Evolutionary conservation across 2,888 invertebrate species (phyloP).

Genomic region (Drepana falcataria): DNA sequence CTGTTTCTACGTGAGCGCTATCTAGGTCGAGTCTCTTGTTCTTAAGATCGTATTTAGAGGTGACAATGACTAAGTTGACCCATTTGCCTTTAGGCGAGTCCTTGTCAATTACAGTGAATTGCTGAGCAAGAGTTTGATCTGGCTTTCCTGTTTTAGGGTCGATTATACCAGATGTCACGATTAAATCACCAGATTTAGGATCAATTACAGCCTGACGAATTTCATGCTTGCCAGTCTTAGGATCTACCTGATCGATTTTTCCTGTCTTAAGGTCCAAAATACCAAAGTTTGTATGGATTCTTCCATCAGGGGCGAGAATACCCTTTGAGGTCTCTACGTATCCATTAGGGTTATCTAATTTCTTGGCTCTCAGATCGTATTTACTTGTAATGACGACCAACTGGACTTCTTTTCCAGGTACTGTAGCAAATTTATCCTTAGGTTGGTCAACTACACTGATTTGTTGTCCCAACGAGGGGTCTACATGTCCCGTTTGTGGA

Average conservation of each 20-base stretch:
- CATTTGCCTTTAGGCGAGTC: conserved; percentile 48
- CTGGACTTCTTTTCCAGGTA: conserved; percentile 63
- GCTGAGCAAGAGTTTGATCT: conserved; percentile 67
- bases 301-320: conserved; percentile 51
- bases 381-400: conserved; percentile 71
- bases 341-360: conserved; percentile 73
- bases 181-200: conserved; percentile 69
- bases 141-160: conserved; percentile 75
- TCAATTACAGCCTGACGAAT: conserved; percentile 74
- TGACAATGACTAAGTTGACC: conserved; percentile 63
- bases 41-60: conserved; percentile 74
- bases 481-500: conserved; percentile 72
- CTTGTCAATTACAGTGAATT: conserved; percentile 60
- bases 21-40: conserved; percentile 55
- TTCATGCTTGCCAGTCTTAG: conserved; percentile 74
- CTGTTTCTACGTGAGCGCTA: conserved; percentile 50
- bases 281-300: conserved; percentile 72
- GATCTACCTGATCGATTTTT: conserved; percentile 69
- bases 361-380: conserved; percentile 73
- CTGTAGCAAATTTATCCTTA: conserved; percentile 40
- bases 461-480: conserved; percentile 73
- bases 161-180: conserved; percentile 69
- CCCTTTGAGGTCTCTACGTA: conserved; percentile 68
- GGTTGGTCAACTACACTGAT: conserved; percentile 50
- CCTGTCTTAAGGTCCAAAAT: conserved; percentile 76